phyloP scores from a whole-genome alignment of 2,113 vertebrate genomes.

The Daphoenositta chrysoptera region DNA sequence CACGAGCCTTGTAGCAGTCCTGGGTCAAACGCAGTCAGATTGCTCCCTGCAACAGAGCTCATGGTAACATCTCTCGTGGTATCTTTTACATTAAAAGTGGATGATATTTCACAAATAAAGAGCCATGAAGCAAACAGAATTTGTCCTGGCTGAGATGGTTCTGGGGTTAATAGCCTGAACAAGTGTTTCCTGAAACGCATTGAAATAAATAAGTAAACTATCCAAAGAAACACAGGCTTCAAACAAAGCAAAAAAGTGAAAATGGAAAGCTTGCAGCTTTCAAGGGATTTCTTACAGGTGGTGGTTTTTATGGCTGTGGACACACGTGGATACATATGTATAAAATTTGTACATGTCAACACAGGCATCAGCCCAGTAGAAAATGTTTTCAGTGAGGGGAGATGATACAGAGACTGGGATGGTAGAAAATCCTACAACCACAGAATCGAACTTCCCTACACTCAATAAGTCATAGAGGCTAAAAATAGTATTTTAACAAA shows the following conservation, averaged over 20 bases:
- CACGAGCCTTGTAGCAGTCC: accelerated
- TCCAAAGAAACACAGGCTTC: background rate
- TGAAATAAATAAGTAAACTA: background rate
- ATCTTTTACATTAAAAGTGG: background rate
- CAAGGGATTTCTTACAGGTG: background rate
- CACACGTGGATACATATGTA: background rate
- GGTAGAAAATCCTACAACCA: background rate
- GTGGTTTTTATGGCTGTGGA: background rate
- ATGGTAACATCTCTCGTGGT: background rate
- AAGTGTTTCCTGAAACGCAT: background rate
- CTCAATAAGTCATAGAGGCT: background rate
- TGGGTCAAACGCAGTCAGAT: background rate
- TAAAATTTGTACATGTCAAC: background rate
- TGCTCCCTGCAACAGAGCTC: background rate
- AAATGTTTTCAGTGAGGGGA: background rate
- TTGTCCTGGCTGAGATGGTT: background rate
- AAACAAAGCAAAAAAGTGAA: background rate
- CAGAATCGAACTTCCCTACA: background rate
- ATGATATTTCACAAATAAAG: background rate
- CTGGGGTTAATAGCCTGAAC: background rate
- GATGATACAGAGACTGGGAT: background rate
- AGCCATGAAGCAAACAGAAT: background rate
- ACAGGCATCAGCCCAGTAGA: background rate
- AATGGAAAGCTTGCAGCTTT: background rate
- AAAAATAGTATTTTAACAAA: background rate